Percentiles rank a stretch among this genome's conserved stretches.
These are phyloP conservation scores for Stenotaenia linearis DNA, from an alignment of 2,888 invertebrate species.

Conservation along the genomic window DNA sequence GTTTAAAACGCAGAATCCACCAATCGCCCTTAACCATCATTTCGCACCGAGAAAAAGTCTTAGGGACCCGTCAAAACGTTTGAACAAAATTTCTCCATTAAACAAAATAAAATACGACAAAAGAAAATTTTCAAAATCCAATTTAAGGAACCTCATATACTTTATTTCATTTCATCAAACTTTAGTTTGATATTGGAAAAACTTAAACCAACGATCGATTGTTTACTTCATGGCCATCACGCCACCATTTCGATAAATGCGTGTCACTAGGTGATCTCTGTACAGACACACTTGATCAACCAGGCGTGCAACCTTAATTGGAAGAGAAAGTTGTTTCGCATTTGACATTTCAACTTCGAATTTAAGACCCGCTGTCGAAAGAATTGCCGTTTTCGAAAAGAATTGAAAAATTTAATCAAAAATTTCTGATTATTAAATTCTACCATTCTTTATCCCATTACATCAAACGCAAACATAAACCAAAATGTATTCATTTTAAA, in stretches of 20 bases:
- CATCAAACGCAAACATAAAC: not conserved
- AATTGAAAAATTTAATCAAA: not conserved
- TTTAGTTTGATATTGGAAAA: not conserved
- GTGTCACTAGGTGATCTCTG: not conserved
- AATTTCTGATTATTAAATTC: not conserved
- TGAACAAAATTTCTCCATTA: not conserved
- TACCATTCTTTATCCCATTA: not conserved
- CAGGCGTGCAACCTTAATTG: not conserved
- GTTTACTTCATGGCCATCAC: not conserved
- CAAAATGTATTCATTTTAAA: not conserved
- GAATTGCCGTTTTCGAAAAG: not conserved
- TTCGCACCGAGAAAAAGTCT: not conserved
- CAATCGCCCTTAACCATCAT: constrained; percentile 3
- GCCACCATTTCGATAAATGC: not conserved
- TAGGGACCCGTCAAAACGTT: not conserved
- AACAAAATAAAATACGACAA: not conserved
- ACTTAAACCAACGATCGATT: not conserved
- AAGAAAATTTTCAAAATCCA: not conserved
- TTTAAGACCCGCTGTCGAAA: too few species aligned
- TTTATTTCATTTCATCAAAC: not conserved
- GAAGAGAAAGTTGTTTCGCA: not conserved
- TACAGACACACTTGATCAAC: not conserved
- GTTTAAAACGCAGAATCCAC: constrained; percentile 10
- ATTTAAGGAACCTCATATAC: not conserved
- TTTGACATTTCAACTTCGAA: not conserved